Evolutionary conservation across 2,113 vertebrate species (phyloP), one percentile per base, ranked within the genome.

Genomic region (Microcebus griseorufus): DNA sequence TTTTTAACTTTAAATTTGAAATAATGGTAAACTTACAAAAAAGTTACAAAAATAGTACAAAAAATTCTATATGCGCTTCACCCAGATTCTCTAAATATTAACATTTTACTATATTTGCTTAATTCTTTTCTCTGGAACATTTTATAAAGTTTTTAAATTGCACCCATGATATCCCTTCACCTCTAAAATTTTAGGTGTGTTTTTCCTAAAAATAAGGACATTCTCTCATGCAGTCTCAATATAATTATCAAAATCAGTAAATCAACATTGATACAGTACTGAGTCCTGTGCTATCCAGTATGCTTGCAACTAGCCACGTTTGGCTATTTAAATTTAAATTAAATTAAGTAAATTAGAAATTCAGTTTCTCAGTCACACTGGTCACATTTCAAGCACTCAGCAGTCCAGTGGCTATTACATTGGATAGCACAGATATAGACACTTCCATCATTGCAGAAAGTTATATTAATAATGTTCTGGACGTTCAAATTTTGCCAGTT

Each of bases 1-100:
- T 95, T 90, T 95, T 85, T 62, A 65, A 88, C 7, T 78, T 85
- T 95, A 88, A 87, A 76, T 82, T 67, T 73, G 39, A 95, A 73
- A 20, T 90, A 79, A 72, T 6, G 0, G 45, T 91, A 81, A 7
- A 32, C 67, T 78, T 87, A 23, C 17, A 7, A 42, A 76, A 70
- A 70, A 76, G 39, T 82, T 82, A 58, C 22, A 93, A 79, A 83
- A 95, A 48, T 58, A 80, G 6, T 60, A 60, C 17, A 58, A 58
- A 65, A 37, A 83, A 58, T 51, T 91, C 20, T 95, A 22, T 65
- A 69, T 69, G 23, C 60, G 20, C 23, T 75, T 95, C 27, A 70
- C 11, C 37, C 79, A 93, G 55, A 86, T 81, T 60, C 62, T 92
- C 34, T 45, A 88, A 79, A 51, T 90, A 86, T 39, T 86, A 85